Conservation (phyloP, 2,113 vertebrate species). For the Pteronura brasiliensis region DNA sequence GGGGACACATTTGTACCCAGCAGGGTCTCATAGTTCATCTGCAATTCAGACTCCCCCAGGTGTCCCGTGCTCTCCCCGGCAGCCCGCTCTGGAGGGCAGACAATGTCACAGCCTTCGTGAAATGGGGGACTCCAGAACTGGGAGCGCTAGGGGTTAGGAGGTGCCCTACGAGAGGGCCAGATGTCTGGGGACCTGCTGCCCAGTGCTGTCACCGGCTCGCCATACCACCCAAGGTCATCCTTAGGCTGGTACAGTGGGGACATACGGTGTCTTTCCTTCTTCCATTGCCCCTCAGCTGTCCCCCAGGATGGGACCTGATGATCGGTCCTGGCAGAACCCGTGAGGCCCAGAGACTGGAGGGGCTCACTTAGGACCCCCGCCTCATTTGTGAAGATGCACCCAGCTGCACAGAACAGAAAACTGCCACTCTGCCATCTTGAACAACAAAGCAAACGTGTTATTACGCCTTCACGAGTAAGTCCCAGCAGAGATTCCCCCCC, state of each 20-base stretch:
- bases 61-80: background rate
- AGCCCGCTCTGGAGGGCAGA: background rate
- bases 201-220: background rate
- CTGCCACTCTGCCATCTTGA: background rate
- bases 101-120: background rate
- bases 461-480: background rate
- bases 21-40: background rate
- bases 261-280: background rate
- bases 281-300: background rate
- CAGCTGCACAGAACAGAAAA: background rate
- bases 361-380: background rate
- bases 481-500: background rate
- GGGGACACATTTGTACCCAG: background rate
- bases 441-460: background rate
- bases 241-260: background rate
- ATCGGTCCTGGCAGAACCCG: background rate
- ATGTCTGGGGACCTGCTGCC: background rate
- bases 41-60: background rate
- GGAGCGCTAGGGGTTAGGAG: background rate
- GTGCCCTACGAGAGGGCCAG: background rate
- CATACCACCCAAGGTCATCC: background rate
- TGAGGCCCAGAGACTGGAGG: background rate
- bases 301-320: background rate
- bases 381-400: background rate
- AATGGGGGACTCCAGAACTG: background rate